phyloP scores from a whole-genome alignment of 2,888 invertebrate species.

The Pardosa pseudoannulata region DNA sequence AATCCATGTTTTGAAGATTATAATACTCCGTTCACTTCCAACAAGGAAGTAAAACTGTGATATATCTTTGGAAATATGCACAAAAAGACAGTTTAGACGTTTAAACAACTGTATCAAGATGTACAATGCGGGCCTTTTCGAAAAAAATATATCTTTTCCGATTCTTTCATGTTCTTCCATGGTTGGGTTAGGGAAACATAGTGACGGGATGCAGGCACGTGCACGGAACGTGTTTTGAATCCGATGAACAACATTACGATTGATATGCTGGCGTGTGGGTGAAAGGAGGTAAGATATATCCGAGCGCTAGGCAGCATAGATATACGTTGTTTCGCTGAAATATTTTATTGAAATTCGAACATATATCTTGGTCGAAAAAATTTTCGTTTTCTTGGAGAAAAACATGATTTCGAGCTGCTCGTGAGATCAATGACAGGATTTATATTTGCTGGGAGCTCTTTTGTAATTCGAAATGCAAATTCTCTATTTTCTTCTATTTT shows the following conservation, averaged over 20 bases:
- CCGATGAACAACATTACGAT: not conserved
- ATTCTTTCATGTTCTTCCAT: not conserved
- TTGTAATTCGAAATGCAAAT: not conserved
- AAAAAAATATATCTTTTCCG: not conserved
- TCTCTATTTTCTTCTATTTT: too few species aligned
- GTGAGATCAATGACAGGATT: not conserved
- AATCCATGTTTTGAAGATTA: too few species aligned
- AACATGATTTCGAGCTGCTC: not conserved
- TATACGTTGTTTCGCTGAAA: not conserved
- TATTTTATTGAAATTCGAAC: not conserved
- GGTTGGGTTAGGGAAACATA: not conserved
- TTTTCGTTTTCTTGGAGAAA: not conserved
- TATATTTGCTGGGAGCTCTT: not conserved
- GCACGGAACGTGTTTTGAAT: not conserved
- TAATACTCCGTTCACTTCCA: too few species aligned
- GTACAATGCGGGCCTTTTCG: too few species aligned
- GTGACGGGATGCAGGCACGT: not conserved
- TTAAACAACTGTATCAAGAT: too few species aligned
- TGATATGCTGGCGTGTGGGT: not conserved
- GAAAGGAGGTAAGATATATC: not conserved
- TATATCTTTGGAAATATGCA: too few species aligned
- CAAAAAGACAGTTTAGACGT: too few species aligned
- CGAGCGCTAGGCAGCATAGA: not conserved
- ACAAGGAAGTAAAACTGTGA: too few species aligned
- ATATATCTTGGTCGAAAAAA: not conserved